Evolutionary conservation across 2,113 vertebrate genomes (phyloP).

Genomic region (Callaeas wilsoni): DNA sequence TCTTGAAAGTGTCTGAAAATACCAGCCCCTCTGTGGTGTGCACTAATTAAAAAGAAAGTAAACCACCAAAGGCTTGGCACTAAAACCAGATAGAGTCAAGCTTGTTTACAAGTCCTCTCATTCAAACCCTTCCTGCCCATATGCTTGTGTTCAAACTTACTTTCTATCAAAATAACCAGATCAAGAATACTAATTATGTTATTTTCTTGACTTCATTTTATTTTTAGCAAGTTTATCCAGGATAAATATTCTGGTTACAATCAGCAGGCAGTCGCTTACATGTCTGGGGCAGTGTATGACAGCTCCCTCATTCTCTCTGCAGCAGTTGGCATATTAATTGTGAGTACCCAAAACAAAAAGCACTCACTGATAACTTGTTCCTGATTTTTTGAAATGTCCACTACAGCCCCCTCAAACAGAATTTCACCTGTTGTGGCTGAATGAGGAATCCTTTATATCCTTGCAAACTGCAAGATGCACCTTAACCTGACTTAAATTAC

Average conservation of each 20-base stretch:
- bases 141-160: background rate
- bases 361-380: background rate
- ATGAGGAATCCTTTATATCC: background rate
- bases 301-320: slow-evolving; percentile 77
- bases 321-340: slow-evolving; percentile 76
- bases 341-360: slow-evolving; percentile 43
- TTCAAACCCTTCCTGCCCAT: background rate
- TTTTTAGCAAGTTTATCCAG: slow-evolving; percentile 83
- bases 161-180: background rate
- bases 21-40: background rate
- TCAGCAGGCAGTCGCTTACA: slow-evolving; percentile 74
- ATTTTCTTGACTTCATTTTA: background rate
- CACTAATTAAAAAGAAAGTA: background rate
- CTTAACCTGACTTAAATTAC: background rate
- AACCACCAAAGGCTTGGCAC: background rate
- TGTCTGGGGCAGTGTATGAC: slow-evolving; percentile 79
- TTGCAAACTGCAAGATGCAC: background rate
- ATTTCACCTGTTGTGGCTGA: background rate
- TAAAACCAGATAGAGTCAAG: background rate
- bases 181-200: background rate
- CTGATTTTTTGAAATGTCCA: background rate
- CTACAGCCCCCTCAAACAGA: background rate
- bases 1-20: background rate
- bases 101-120: background rate
- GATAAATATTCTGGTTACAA: slow-evolving; percentile 81